Evolutionary conservation across 2,113 vertebrate species (phyloP).

Genomic region (Equus przewalskii): DNA sequence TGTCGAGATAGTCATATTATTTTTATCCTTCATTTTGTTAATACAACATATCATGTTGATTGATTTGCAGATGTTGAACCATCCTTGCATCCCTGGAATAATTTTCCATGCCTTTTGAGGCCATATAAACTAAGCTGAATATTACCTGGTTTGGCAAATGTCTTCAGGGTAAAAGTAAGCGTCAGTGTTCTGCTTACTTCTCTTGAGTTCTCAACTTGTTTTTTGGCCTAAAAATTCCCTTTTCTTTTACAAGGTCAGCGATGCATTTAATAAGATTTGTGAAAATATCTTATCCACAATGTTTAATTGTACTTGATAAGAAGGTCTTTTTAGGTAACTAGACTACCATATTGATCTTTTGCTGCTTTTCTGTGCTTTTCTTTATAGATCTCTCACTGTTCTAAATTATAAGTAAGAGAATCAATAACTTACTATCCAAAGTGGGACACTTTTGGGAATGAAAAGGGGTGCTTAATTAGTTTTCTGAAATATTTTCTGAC

Average conservation of each 20-base stretch:
- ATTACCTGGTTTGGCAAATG: background rate
- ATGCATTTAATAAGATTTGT: background rate
- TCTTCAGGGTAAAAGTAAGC: background rate
- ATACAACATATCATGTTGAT: too few relatives aligned
- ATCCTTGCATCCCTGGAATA: too few relatives aligned
- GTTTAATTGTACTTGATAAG: background rate
- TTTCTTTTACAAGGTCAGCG: background rate
- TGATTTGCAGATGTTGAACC: too few relatives aligned
- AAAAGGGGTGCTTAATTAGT: background rate
- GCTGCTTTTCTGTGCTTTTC: background rate
- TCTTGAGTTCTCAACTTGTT: background rate
- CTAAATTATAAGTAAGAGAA: background rate
- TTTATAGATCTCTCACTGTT: background rate
- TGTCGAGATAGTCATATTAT: too few relatives aligned
- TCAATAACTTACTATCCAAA: background rate
- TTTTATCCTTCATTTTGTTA: too few relatives aligned
- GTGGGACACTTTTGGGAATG: background rate
- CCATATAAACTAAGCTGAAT: background rate
- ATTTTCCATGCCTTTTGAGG: background rate
- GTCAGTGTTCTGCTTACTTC: background rate
- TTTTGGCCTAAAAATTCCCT: background rate
- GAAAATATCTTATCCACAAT: background rate
- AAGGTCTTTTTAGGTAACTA: background rate
- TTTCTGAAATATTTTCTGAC: background rate
- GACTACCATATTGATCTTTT: background rate